Base-by-base conservation (phyloP, 2,888 invertebrate genomes). In the Phrixothrix hirtus region DNA sequence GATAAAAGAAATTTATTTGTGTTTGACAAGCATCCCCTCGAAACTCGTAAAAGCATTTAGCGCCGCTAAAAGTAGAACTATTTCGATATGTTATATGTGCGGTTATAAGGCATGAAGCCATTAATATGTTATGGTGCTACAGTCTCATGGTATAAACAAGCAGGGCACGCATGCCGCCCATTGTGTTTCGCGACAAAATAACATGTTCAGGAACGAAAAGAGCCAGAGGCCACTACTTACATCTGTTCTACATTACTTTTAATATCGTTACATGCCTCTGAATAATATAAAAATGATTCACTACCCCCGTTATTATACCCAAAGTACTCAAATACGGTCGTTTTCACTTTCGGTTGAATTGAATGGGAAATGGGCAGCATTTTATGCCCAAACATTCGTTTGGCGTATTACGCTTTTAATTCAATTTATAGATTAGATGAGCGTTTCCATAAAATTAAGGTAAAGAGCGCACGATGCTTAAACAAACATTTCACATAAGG, bases 241-340 rank as follows among this genome's bases (percentile, higher is more conserved):
- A 53, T 53, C 53, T 53, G 53, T 53, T 53, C 42, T 53, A 42
- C 37, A 53, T 53, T 53, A 47, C 47, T 52, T 50, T 45, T 52
- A 52, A 52, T 52, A 52, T 45, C 46, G 45, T 36, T 46, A 52
- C 39, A 45, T 29, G 35, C 21, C 31, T 41, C 42, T 7, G 52
- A 45, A 46, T 46, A 52, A 52, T 46, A 46, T 52, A 52, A 52
- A 52, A 52, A 52, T 52, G 52, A 52, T 52, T 52, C 52, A 52
- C 45, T 52, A 37, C 41, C 52, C 52, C 39, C 41, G 27, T 46
- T 46, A 26, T 30, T 21, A 30, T 29, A 42, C n/a, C 26, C 25
- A 26, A 43, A 21, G 27, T 21, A 39, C 45, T 44, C 21, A 17
- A 50, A 45, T 42, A 12, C 12, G 50, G 35, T 35, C 34, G 52